phyloP scores from a whole-genome alignment of 30 jellyfish, hydroid and myxozoan genomes.

The Clytia hemisphaerica region DNA sequence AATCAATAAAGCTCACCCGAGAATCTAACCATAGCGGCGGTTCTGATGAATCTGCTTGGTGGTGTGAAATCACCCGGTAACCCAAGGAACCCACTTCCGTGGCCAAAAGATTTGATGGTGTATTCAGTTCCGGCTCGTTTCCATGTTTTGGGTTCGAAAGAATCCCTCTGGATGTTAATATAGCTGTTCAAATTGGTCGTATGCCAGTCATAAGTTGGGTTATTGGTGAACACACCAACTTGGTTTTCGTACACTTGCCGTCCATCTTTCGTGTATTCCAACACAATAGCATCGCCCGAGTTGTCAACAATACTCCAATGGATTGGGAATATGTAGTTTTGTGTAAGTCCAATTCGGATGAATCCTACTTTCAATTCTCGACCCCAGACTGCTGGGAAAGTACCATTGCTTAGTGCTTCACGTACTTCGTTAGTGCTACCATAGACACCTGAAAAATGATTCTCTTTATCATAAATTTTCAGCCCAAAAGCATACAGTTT shows the following conservation, averaged over 20 bases:
- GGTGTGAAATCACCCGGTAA: neutral
- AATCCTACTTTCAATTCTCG: neutral
- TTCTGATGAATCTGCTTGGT: neutral
- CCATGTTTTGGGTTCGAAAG: no score
- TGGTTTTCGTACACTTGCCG: neutral
- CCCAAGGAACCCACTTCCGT: neutral
- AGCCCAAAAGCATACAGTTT: no score
- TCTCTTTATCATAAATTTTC: no score
- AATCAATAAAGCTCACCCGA: no score
- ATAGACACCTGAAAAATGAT: neutral
- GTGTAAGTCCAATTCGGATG: no score
- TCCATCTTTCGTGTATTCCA: neutral
- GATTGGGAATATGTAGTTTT: neutral
- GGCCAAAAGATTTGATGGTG: neutral
- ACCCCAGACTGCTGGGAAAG: neutral
- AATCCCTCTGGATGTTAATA: neutral
- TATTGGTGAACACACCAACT: neutral
- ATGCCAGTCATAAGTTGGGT: conserved; percentile 4
- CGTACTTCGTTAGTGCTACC: neutral
- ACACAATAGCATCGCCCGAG: neutral
- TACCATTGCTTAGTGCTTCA: neutral
- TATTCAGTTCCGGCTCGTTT: no score
- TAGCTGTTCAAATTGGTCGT: neutral
- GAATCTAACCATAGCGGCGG: neutral
- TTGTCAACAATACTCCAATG: no score